Evolutionary conservation across 2,888 invertebrate species (phyloP), one percentile per base, ranked within the genome.

Genomic region (Agonopterix alstromeriana): DNA sequence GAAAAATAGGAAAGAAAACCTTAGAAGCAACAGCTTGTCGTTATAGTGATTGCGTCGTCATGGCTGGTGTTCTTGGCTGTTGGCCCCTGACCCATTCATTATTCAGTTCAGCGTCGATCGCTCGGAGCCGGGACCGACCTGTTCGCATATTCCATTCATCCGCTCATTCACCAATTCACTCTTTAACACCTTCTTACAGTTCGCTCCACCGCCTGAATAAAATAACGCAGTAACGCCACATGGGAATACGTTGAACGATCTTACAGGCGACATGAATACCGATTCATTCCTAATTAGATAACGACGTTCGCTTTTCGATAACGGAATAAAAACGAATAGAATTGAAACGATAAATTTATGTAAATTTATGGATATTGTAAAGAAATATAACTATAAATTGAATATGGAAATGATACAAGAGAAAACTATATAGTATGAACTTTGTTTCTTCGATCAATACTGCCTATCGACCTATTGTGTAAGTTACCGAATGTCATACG

Each of bases 181-280:
- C 77, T 81, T 85, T 84, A 84, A 82, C 85, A 85, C 85, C 82
- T 85, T 78, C 79, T 82, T 81, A 84, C 74, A 70, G 70, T 63
- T 73, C 72, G 74, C 72, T 78, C 77, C 82, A 77, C 73, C 72
- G 65, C 63, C 67, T 85, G 82, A 86, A 86, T 86, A 85, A 85
- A 80, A 80, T 80, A 83, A 74, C 70, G 70, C 63, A 62, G 60
- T 54, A 53, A 65, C 76, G 66, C 65, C 81, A 75, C 73, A 68
- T 67, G 77, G 68, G 75, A 72, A 54, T 69, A 67, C 65, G 77
- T 76, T 78, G 73, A 74, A 66, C 66, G 66, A 64, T 59, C 63
- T 53, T 63, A 63, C 57, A 57, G 58, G 62, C 61, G 59, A 58
- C 58, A 56, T 60, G 56, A 70, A 71, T 69, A 61, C 61, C 56